Conservation (phyloP, 2,113 vertebrate species). For the Aptenodytes patagonicus region DNA sequence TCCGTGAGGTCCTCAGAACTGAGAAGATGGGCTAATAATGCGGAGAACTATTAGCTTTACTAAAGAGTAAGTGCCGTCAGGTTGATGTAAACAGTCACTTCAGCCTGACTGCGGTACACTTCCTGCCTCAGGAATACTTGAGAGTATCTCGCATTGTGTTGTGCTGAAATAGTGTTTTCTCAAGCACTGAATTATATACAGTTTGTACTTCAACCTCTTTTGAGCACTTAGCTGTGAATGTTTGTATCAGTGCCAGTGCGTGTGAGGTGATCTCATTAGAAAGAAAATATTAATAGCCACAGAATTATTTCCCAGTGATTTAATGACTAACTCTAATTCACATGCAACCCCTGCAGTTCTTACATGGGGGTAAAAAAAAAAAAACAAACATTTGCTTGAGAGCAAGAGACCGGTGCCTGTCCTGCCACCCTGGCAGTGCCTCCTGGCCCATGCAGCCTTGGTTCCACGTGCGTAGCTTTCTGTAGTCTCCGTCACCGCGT, state of each 20-base stretch:
- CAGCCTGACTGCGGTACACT: constrained; percentile 57
- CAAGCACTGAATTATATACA: constrained; percentile 73
- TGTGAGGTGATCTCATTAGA: constrained; percentile 76
- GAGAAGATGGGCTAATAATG: constrained; percentile 22
- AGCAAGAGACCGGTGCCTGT: background rate
- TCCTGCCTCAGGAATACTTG: constrained; percentile 70
- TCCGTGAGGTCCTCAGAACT: background rate
- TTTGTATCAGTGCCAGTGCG: constrained; percentile 67
- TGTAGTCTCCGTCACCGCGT: accelerated
- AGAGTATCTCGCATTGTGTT: constrained; percentile 71
- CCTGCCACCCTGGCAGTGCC: background rate
- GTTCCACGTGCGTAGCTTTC: accelerated
- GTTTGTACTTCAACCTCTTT: constrained; percentile 71
- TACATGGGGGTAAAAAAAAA: background rate
- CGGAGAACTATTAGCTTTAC: constrained; percentile 38
- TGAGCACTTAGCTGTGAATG: constrained; percentile 72
- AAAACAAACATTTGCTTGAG: background rate
- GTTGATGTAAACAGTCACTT: constrained; percentile 71
- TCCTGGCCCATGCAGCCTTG: background rate
- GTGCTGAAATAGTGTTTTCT: constrained; percentile 70
- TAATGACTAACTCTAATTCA: constrained; percentile 25
- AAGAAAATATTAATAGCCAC: constrained; percentile 64
- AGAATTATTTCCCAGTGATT: constrained; percentile 52
- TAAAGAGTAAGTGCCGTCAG: constrained; percentile 65
- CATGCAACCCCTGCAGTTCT: background rate